A percentile compares a stretch with the other conserved stretches of the same genome.
Evolutionary conservation across 2,888 invertebrate species (phyloP).

Genomic region (Glaucopsyche alexis): DNA sequence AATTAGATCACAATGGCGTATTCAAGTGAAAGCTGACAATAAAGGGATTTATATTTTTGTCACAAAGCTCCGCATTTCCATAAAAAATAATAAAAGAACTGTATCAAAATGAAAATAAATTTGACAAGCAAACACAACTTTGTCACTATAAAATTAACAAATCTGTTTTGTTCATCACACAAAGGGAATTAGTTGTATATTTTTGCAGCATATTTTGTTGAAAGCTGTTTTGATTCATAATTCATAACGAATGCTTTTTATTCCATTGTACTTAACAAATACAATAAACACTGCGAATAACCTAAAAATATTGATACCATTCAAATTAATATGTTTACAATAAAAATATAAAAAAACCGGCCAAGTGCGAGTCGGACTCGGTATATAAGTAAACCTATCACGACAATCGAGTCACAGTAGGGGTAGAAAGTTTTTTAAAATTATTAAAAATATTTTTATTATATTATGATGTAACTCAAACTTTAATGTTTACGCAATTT

Average conservation of each 20-base stretch:
- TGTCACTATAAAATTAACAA: conserved; percentile 20
- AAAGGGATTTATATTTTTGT: background rate
- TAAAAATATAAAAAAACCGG: background rate
- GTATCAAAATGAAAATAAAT: background rate
- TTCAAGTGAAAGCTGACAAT: background rate
- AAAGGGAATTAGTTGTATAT: background rate
- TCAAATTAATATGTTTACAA: background rate
- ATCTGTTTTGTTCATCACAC: conserved; percentile 20
- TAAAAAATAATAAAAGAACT: background rate
- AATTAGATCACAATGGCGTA: background rate
- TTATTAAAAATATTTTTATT: too few species aligned
- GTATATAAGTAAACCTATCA: too few species aligned
- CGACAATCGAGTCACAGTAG: too few species aligned
- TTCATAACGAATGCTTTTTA: background rate
- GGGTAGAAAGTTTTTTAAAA: too few species aligned
- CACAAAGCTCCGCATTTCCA: background rate
- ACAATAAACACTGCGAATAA: too few species aligned
- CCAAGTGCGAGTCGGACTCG: too few species aligned
- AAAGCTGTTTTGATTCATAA: conserved; percentile 10
- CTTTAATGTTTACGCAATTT: too few species aligned
- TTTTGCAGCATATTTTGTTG: conserved; percentile 6
- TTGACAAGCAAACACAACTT: conserved; percentile 10
- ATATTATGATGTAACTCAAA: too few species aligned
- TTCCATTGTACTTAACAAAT: background rate
- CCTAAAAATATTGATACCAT: background rate